Conservation (phyloP, 2,888 invertebrate genomes). For the Saturnia japonica region DNA sequence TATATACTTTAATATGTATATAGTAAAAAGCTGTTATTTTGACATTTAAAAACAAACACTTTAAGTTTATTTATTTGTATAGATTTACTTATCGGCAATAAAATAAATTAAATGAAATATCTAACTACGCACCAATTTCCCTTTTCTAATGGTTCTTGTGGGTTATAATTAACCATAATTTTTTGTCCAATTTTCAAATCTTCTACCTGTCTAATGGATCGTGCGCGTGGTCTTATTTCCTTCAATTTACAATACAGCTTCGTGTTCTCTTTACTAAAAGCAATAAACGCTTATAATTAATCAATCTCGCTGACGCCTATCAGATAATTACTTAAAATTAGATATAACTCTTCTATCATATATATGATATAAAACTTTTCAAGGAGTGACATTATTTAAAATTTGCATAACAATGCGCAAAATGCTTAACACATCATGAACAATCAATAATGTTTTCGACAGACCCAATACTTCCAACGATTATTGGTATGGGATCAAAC, state of each 20-base stretch:
- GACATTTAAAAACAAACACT: no score
- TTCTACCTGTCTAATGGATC: constrained; percentile 71
- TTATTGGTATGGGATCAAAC: not conserved
- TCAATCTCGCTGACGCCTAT: not conserved
- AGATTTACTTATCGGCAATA: no score
- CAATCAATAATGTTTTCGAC: not conserved
- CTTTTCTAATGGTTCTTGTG: constrained; percentile 84
- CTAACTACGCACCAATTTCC: constrained; percentile 85
- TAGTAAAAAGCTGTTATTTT: no score
- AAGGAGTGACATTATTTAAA: not conserved
- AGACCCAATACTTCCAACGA: not conserved
- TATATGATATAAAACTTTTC: not conserved
- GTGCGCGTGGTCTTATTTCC: constrained; percentile 86
- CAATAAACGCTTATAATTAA: not conserved
- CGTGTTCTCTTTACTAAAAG: constrained; percentile 59
- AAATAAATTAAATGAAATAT: not conserved
- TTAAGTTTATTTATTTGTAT: no score
- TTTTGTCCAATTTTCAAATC: constrained; percentile 82
- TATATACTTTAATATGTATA: no score
- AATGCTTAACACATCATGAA: not conserved
- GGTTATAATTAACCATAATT: constrained; percentile 89
- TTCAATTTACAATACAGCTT: constrained; percentile 65
- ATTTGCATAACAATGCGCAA: not conserved
- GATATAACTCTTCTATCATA: not conserved
- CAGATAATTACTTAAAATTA: not conserved